Percentiles rank a stretch among this genome's conserved stretches.
Evolutionary conservation across 2,113 vertebrate genomes (phyloP).

Genomic region (Leucoraja erinaceus): DNA sequence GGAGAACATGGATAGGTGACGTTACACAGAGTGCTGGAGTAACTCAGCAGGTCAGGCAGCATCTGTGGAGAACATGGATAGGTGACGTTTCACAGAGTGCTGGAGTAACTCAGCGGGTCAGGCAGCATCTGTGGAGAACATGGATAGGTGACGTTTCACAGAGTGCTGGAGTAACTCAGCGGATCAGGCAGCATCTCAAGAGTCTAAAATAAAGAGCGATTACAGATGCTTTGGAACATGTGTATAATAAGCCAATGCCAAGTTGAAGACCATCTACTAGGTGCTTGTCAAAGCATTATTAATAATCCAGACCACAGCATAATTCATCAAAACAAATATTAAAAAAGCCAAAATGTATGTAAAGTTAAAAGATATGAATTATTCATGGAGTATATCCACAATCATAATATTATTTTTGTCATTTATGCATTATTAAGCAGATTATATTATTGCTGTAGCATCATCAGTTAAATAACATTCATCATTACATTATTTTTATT

Average conservation of each 20-base stretch:
- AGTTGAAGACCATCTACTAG: background rate
- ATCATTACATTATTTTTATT: conserved; percentile 37
- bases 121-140: no score
- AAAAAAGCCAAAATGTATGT: background rate
- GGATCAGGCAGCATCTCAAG: no score
- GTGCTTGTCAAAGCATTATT: background rate
- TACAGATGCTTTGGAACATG: background rate
- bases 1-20: no score
- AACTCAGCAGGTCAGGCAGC: no score
- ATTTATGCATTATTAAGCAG: conserved; percentile 35
- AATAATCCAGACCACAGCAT: background rate
- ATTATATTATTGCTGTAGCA: conserved; percentile 27
- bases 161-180: no score
- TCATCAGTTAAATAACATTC: conserved; percentile 37
- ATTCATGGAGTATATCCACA: conserved; percentile 33
- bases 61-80: no score
- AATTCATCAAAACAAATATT: conserved; percentile 24
- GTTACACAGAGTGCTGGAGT: no score
- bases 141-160: no score
- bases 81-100: no score
- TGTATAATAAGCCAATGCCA: background rate
- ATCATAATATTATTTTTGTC: conserved; percentile 36
- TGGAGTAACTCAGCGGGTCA: no score
- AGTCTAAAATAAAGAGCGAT: background rate
- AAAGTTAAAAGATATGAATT: background rate